Conservation (phyloP, 2,888 invertebrate genomes). For the Fissipunctia ypsillon region DNA sequence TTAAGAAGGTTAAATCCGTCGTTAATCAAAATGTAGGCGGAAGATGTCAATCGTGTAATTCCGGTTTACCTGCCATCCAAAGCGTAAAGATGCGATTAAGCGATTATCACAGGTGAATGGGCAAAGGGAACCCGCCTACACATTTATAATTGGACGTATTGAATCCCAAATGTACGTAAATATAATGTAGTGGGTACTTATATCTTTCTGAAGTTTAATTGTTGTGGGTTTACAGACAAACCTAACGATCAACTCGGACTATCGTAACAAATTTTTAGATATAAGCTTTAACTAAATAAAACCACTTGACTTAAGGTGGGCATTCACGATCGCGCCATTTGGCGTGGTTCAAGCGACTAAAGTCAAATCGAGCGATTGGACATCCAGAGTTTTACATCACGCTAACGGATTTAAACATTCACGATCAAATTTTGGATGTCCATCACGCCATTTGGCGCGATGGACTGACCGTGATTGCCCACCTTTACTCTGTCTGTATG, state of each 20-base stretch:
- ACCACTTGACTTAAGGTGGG: too few relatives aligned
- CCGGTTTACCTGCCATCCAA: conserved; percentile 18
- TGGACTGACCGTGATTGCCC: too few relatives aligned
- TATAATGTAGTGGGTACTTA: not conserved
- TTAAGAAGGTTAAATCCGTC: not conserved
- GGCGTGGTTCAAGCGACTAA: too few relatives aligned
- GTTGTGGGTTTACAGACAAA: not conserved
- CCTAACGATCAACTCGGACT: not conserved
- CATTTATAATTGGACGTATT: conserved; percentile 38
- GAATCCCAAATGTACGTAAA: not conserved
- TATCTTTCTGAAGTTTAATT: not conserved
- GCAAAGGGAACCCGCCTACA: conserved; percentile 15
- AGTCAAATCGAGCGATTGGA: too few relatives aligned
- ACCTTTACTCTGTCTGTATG: not conserved
- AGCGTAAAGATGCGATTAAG: conserved; percentile 47
- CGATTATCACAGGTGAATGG: conserved; percentile 28
- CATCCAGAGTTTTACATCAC: too few relatives aligned
- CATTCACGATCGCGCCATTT: too few relatives aligned
- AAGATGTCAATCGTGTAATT: conserved; percentile 50
- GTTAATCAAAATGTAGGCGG: conserved; percentile 4
- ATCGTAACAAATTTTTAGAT: not conserved
- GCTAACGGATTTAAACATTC: too few relatives aligned
- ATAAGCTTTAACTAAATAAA: not conserved
- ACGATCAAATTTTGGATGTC: too few relatives aligned
- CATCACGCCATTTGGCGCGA: too few relatives aligned